These are phyloP conservation scores for Zaprionus ghesquierei DNA, from an alignment of 1,140 invertebrate species.

Conservation along the genomic window DNA sequence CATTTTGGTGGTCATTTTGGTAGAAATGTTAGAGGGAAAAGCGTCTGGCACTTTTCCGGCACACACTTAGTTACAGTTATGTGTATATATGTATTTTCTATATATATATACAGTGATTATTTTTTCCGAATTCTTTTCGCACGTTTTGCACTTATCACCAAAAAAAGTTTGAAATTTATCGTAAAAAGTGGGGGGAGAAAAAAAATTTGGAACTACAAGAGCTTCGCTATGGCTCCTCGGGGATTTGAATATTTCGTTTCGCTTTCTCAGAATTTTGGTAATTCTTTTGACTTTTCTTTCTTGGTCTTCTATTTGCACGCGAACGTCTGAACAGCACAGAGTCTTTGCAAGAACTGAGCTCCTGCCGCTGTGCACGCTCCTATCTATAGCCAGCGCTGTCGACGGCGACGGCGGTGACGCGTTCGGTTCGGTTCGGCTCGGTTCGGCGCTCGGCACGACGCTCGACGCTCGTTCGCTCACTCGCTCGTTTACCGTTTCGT, in stretches of 20 bases:
- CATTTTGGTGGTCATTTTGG: constrained; percentile 77
- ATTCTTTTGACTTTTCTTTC: background rate
- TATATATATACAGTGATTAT: background rate
- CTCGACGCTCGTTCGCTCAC: background rate
- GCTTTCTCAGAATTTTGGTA: background rate
- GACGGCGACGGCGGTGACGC: background rate
- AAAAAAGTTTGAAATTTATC: background rate
- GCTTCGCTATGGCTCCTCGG: background rate
- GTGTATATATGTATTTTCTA: background rate
- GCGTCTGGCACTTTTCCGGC: constrained; percentile 35
- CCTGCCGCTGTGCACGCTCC: constrained; percentile 39
- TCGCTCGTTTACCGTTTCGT: constrained; percentile 45
- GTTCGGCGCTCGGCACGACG: too few species aligned
- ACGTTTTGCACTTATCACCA: constrained; percentile 27
- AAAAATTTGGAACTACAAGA: constrained; percentile 6
- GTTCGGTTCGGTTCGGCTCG: background rate
- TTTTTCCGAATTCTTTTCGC: constrained; percentile 5
- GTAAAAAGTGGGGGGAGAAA: background rate
- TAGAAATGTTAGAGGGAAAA: constrained; percentile 24
- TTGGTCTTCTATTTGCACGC: constrained; percentile 19
- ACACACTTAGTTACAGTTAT: background rate
- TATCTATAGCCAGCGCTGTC: constrained; percentile 61
- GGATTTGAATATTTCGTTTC: background rate
- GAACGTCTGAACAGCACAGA: constrained; percentile 57
- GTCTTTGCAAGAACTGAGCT: constrained; percentile 75